Base-by-base conservation (phyloP, 2,797 vertebrate genomes). In the Coendou prehensilis region DNA sequence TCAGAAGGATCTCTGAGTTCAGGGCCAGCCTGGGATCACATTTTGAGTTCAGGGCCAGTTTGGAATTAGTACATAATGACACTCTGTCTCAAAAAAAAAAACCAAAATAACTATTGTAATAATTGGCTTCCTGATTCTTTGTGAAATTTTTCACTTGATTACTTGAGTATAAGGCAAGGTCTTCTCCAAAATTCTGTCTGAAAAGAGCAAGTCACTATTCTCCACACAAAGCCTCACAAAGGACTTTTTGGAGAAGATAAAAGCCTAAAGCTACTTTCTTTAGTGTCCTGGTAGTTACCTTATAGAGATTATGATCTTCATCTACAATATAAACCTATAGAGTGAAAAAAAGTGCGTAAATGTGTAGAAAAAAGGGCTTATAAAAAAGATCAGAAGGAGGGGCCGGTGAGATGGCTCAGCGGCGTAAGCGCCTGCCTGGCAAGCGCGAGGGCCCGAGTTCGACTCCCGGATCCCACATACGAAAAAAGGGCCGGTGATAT, bases 121-220 rank as follows among this genome's bases (percentile, higher is more conserved):
- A 64, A 37, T 93, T 87, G 22, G 7, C 17, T 37, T 88, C 82
- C 15, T 47, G 33, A 45, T 95, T 91, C 67, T 83, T 69, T 84
- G 52, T 89, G 56, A 80, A 69, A 30, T 91, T 91, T 91, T 88
- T 96, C 56, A 79, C 56, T 79, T 83, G 52, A 80, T 90, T 83
- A 83, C 14, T 10, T 93, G 67, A 37, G 37, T 81, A 57, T 86
- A 89, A 73, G 75, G 8, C 17, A 90, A 30, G 2, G 14, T 85
- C 45, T 47, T 78, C 67, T 28, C 9, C 2, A 0, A 20, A 67
- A 80, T 57, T 88, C 0, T 71, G 9, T 93, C 64, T 88, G 84
- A 52, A 67, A 86, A 59, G 41, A 86, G 59, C 8, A 26, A 94
- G 20, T 67, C 47, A 41, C 26, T 88, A 30, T 75, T 84, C 50